Base-by-base conservation (phyloP, 1,140 invertebrate genomes). In the Rhopalosiphum padi region DNA sequence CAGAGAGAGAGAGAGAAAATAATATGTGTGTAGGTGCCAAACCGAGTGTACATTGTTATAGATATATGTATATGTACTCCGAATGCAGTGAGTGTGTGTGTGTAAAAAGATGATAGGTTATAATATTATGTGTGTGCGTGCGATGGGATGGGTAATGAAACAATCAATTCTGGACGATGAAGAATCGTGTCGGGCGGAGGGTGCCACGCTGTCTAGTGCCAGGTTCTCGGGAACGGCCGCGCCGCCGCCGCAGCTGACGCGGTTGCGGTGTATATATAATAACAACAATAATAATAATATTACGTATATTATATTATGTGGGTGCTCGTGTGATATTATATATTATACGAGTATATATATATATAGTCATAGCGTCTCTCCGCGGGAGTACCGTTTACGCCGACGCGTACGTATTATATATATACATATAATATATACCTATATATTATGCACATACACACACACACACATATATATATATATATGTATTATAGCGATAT, bases 141-240 rank as follows among this genome's bases (percentile, higher is more conserved):
- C 35, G 88, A 85, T 30, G 82, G 77, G 91, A 92, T 7, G 91
- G 68, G 91, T 93, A 93, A 93, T 93, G 91, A 93, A 93, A 93
- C 91, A 93, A 93, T 93, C 91, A 93, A 93, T 93, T 93, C 77
- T 55, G 91, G 91, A 86, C 91, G 91, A 83, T 48, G 91, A 92
- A 83, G 43, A 93, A 93, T 85, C 77, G 77, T 85, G 91, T 82
- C 60, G 91, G 82, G 91, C 77, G 91, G 91, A 93, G 91, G 91
- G 91, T 93, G 91, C 91, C 91, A 93, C 91, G 91, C 77, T 93
- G 91, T 93, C 91, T 93, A 43, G 91, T 77, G 3, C 89, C 25
- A n/a, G 22, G 90, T 92, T 37, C 60, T 92, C 77, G 82, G 53
- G 53, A 25, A 37, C 89, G 23, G 37, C 86, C 86, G 86, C 85